Percentiles rank a stretch among this genome's conserved stretches.
Evolutionary conservation across 2,797 vertebrate genomes (phyloP).

Genomic region (Capromys pilorides): DNA sequence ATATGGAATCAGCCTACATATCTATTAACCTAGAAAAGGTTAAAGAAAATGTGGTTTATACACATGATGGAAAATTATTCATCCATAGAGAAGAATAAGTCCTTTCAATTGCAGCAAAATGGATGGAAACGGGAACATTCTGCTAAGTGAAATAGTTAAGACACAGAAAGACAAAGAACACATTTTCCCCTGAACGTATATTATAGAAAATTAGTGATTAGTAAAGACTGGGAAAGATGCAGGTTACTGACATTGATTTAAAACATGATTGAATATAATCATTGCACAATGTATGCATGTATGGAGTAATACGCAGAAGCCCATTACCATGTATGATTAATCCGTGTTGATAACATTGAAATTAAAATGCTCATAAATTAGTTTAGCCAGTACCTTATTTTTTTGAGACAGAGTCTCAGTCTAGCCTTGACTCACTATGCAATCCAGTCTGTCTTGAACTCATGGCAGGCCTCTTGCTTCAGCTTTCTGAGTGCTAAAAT

Average conservation of each 20-base stretch:
- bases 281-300: background rate
- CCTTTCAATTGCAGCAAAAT: background rate
- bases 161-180: background rate
- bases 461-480: background rate
- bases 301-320: background rate
- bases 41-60: background rate
- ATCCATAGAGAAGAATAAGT: background rate
- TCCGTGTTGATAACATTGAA: background rate
- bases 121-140: background rate
- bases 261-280: background rate
- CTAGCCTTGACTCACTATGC: background rate
- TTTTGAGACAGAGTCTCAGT: background rate
- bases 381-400: background rate
- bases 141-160: background rate
- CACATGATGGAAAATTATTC: background rate
- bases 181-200: background rate
- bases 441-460: background rate
- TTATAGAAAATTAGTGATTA: background rate
- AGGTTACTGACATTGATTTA: background rate
- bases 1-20: background rate
- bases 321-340: background rate
- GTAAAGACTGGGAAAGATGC: no score
- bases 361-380: background rate
- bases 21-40: background rate
- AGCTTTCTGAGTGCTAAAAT: background rate